A percentile compares a stretch with the other conserved stretches of the same genome.
phyloP scores from a whole-genome alignment of 2,113 vertebrate species.

The Eudyptes chrysolophus region DNA sequence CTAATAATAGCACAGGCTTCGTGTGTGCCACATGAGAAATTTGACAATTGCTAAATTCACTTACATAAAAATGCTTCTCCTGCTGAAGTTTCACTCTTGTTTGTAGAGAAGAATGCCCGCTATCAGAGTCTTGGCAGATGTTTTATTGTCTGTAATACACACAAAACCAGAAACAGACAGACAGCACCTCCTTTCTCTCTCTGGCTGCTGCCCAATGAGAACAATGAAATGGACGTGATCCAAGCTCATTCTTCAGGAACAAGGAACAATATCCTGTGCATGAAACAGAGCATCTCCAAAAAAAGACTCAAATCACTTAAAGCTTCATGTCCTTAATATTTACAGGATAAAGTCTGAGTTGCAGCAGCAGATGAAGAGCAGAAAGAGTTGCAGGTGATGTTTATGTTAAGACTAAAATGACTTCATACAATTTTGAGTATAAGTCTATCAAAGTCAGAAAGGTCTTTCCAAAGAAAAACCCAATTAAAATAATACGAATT shows the following conservation, averaged over 20 bases:
- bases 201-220: not conserved
- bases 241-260: not conserved
- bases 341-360: not conserved
- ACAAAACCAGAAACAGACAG: not conserved
- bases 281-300: not conserved
- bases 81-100: not conserved
- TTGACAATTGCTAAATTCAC: not conserved
- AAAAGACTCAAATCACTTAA: not conserved
- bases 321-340: not conserved
- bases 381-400: not conserved
- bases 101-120: not conserved
- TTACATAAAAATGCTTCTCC: not conserved
- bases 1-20: not conserved
- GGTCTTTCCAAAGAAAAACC: not conserved
- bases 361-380: not conserved
- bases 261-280: not conserved
- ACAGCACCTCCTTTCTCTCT: not conserved
- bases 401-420: not conserved
- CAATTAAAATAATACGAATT: not conserved
- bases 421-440: not conserved
- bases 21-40: not conserved
- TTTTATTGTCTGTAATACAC: not conserved
- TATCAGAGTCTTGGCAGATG: not conserved
- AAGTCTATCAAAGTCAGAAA: not conserved
- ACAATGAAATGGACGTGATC: not conserved